A percentile compares a stretch with the other conserved stretches of the same genome.
phyloP scores from a whole-genome alignment of 2,113 vertebrate genomes.

The Corythaeola cristata region DNA sequence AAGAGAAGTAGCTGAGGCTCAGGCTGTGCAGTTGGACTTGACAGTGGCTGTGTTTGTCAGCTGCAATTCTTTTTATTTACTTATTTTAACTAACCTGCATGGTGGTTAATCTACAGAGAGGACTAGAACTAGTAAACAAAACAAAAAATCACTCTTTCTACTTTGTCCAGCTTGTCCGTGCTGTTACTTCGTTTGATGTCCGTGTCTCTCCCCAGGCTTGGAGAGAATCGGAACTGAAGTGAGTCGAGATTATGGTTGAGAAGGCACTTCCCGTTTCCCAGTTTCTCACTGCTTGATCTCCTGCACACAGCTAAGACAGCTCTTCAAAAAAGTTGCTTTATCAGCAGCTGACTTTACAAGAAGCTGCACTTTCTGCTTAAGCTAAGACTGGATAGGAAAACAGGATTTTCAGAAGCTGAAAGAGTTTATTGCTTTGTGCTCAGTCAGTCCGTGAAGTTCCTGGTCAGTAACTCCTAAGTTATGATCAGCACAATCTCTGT shows the following conservation, averaged over 20 bases:
- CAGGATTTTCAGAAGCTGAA: background rate
- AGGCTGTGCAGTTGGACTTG: background rate
- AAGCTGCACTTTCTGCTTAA: background rate
- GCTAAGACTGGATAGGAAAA: background rate
- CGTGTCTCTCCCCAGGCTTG: background rate
- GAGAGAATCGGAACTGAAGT: background rate
- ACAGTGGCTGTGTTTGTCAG: background rate
- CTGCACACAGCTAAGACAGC: background rate
- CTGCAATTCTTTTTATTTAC: background rate
- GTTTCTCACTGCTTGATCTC: background rate
- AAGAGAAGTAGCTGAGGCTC: background rate
- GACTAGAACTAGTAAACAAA: background rate
- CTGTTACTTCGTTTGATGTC: background rate
- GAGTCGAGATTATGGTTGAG: background rate
- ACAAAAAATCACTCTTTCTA: background rate
- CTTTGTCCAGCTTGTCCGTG: background rate
- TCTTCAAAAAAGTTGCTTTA: background rate
- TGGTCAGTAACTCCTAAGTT: background rate
- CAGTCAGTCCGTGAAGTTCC: background rate
- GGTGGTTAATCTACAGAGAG: background rate
- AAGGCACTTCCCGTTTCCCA: background rate
- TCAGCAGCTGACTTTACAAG: background rate
- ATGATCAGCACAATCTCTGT: background rate
- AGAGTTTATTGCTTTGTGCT: background rate
- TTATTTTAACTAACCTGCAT: background rate